Percentiles rank a stretch among this genome's conserved stretches.
Conservation (phyloP, 2,113 vertebrate species). For the Nettapus auritus region DNA sequence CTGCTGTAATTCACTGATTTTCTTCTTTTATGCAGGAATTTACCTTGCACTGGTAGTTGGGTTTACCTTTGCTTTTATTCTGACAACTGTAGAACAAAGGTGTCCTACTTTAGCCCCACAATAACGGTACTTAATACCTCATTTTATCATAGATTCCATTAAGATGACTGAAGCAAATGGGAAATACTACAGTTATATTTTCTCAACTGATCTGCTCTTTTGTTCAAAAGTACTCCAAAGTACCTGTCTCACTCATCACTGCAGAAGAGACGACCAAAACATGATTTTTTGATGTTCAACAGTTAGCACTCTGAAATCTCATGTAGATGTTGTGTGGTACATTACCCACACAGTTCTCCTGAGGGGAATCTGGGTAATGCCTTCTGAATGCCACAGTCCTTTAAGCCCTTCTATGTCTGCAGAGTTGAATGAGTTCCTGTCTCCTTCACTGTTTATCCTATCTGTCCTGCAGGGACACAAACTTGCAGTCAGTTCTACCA, state of each 20-base stretch:
- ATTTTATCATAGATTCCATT: not conserved
- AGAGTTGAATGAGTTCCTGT: not conserved
- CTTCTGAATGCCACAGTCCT: not conserved
- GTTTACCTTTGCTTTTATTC: constrained; percentile 1
- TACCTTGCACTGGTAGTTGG: not conserved
- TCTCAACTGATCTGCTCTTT: not conserved
- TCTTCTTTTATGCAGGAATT: not conserved
- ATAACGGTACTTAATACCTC: not conserved
- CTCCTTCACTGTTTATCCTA: not conserved
- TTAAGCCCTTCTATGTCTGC: not conserved
- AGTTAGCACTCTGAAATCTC: not conserved
- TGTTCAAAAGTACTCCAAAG: not conserved
- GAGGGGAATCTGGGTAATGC: not conserved
- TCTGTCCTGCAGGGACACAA: accelerated
- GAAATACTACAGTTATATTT: not conserved
- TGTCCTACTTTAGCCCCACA: not conserved
- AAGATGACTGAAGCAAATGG: not conserved
- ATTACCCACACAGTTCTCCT: not conserved
- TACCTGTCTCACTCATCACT: not conserved
- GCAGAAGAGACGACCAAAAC: not conserved
- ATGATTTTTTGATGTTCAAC: not conserved
- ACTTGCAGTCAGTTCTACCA: not conserved
- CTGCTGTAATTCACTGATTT: constrained; percentile 19
- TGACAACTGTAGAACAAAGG: not conserved
- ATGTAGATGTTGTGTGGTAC: not conserved